phyloP scores from a whole-genome alignment of 2,888 invertebrate species.

The Papilio elwesi region DNA sequence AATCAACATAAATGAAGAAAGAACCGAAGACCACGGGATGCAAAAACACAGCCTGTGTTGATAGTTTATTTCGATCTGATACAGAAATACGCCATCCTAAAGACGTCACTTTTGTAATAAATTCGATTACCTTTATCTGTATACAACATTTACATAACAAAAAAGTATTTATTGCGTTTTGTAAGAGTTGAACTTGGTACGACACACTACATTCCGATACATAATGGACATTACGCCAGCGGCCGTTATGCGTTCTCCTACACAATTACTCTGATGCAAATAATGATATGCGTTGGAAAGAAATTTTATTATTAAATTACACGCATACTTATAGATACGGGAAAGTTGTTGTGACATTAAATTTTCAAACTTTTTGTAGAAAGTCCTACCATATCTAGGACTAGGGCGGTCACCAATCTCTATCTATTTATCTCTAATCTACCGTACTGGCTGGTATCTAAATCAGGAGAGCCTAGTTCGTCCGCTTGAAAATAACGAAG shows the following conservation, averaged over 20 bases:
- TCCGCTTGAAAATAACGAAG: no score
- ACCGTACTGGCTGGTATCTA: no score
- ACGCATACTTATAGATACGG: slow-evolving; percentile 14
- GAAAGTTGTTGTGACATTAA: neutral
- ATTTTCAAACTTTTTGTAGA: neutral
- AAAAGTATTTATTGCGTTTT: slow-evolving; percentile 4
- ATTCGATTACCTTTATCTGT: slow-evolving; percentile 5
- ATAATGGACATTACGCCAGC: slow-evolving; percentile 30
- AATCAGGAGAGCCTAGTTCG: no score
- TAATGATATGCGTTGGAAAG: slow-evolving; percentile 21
- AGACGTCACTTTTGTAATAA: neutral
- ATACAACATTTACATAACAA: slow-evolving; percentile 9
- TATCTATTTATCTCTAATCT: no score
- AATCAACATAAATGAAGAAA: no score
- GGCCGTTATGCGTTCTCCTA: slow-evolving; percentile 1
- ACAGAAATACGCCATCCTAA: no score
- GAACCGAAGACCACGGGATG: no score
- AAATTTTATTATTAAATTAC: slow-evolving; percentile 31
- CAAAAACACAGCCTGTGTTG: no score
- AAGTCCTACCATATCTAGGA: neutral
- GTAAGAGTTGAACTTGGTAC: slow-evolving; percentile 22
- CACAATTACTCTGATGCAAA: slow-evolving; percentile 19
- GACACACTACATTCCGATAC: slow-evolving; percentile 44
- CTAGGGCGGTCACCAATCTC: no score
- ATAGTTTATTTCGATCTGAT: no score